phyloP scores from a whole-genome alignment of 2,888 invertebrate genomes.

The Blomia tropicalis region DNA sequence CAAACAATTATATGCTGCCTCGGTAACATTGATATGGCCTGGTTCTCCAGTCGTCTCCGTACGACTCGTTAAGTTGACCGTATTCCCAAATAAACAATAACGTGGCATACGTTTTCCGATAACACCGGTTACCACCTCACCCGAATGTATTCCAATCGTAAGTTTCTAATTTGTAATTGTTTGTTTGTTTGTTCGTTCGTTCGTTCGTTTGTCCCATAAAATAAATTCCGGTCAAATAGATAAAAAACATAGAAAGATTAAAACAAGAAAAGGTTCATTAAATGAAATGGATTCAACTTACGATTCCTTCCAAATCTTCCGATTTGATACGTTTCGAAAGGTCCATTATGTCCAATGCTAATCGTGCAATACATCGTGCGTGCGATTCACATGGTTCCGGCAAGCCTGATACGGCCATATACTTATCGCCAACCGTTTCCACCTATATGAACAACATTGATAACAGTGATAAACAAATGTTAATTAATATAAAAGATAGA shows the following conservation, averaged over 20 bases:
- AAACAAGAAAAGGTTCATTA: neutral
- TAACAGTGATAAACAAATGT: constrained; percentile 16
- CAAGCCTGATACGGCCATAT: constrained; percentile 90
- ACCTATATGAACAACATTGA: constrained; percentile 46
- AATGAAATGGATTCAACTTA: constrained; percentile 7
- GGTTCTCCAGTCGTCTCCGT: constrained; percentile 80
- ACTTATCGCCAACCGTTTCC: constrained; percentile 92
- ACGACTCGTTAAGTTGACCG: constrained; percentile 77
- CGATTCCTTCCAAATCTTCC: constrained; percentile 49
- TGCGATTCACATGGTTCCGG: constrained; percentile 79
- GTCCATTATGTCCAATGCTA: constrained; percentile 91
- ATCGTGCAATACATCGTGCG: constrained; percentile 69
- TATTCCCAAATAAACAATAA: constrained; percentile 81
- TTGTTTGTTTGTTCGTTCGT: no score
- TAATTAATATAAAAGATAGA: neutral
- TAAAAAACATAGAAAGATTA: neutral
- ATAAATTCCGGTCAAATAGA: neutral
- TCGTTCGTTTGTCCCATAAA: constrained; percentile 28
- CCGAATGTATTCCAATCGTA: constrained; percentile 82
- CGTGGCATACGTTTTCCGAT: constrained; percentile 86
- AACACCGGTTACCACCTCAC: constrained; percentile 83
- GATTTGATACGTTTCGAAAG: constrained; percentile 67
- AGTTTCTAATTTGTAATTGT: no score
- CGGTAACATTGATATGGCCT: constrained; percentile 76
- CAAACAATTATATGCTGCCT: constrained; percentile 72